Evolutionary conservation across 2,113 vertebrate genomes (phyloP), one percentile per base, ranked within the genome.

Genomic region (Brachirus orientalis): DNA sequence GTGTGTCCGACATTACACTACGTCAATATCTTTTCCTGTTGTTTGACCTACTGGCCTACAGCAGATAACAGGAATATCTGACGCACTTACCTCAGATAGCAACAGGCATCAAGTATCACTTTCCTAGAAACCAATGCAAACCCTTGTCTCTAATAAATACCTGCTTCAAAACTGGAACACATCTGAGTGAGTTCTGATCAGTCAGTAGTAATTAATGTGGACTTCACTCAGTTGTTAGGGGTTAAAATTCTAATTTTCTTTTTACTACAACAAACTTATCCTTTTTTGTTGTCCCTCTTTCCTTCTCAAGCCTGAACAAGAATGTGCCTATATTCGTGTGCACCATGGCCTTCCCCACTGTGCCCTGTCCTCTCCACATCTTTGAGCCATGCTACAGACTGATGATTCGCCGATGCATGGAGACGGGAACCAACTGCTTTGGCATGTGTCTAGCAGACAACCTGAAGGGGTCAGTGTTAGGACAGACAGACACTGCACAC

Each of bases 291-390:
- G 11, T 50, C 3, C 4, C 48, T 80, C 40, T 7, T 5, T 36
- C 10, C 62, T 9, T 41, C 16, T 28, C 2, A 84, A 98, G 96
- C 84, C 90, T 98, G 62, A 96, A 96, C 90, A 94, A 96, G 91
- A 96, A 96, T 69, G 95, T 98, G 89, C 97, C 97, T 87, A 96
- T 98, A 88, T 98, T 98, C 6, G 95, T 97, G 62, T 98, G 96
- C 66, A 96, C 96, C 72, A 95, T 97, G 95, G 95, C 96, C 84
- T 98, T 98, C 88, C 96, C 97, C 77, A 95, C 96, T 0, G 94
- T 98, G 61, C 94, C 95, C 2, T 98, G 96, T 67, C 95, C 94
- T 0, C 94, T 97, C 76, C 96, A 97, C 13, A 93, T 97, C 79
- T 98, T 96, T 51, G 97, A 98, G 87, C 96, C 96, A 20, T 94